These are phyloP conservation scores for Chymomyza fuscimana DNA, from an alignment of 2,888 invertebrate species.

Conservation along the genomic window DNA sequence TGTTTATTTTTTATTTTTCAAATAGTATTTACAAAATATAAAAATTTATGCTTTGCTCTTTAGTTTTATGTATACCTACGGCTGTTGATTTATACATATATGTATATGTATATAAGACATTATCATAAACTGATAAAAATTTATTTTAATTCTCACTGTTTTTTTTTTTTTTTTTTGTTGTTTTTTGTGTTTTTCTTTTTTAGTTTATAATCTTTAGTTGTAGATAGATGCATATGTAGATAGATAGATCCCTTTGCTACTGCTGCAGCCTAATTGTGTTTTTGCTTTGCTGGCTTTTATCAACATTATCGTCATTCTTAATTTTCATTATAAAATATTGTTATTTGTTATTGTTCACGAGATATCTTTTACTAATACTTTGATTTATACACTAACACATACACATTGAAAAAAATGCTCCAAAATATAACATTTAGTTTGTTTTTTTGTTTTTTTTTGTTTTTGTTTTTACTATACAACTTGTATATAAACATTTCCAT, in stretches of 20 bases:
- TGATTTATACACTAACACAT: constrained; percentile 23
- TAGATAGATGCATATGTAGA: constrained; percentile 8
- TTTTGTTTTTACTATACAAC: constrained; percentile 15
- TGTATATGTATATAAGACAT: constrained; percentile 13
- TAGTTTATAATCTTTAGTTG: not conserved
- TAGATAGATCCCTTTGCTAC: constrained; percentile 14
- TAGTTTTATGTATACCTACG: constrained; percentile 13
- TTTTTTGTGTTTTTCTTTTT: not conserved
- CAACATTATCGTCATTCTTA: constrained; percentile 23
- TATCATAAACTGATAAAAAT: not conserved
- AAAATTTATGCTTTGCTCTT: constrained; percentile 17
- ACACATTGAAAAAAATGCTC: constrained; percentile 51
- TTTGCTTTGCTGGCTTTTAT: constrained; percentile 3
- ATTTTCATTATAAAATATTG: not conserved
- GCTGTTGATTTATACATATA: not conserved
- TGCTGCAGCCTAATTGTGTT: not conserved
- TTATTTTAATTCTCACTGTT: not conserved
- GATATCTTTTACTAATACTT: constrained; percentile 38
- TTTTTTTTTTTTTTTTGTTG: not conserved
- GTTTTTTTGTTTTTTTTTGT: constrained; percentile 18
- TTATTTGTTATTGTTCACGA: constrained; percentile 36
- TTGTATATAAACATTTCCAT: not conserved
- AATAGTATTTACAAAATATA: constrained; percentile 43
- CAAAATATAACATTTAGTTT: constrained; percentile 46
- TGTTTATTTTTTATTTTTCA: constrained; percentile 13